Evolutionary conservation across 2,113 vertebrate genomes (phyloP).

Genomic region (Parus major): DNA sequence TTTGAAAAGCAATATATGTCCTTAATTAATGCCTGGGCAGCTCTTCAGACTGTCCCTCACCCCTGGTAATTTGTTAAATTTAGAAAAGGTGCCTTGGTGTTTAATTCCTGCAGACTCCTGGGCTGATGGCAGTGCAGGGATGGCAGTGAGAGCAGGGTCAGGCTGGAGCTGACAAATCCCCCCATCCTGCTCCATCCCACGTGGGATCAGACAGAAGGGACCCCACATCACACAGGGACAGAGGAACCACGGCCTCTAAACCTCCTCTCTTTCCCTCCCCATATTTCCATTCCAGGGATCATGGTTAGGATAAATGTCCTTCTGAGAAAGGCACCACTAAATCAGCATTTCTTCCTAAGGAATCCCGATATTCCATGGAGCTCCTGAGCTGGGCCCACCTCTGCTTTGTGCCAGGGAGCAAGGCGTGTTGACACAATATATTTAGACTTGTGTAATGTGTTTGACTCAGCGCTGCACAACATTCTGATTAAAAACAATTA

Average conservation of each 20-base stretch:
- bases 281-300: neutral
- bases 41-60: neutral
- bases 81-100: neutral
- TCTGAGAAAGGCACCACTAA: neutral
- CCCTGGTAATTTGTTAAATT: fast-evolving
- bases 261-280: neutral
- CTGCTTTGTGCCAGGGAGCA: neutral
- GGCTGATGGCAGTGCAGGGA: neutral
- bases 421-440: slow-evolving; percentile 47
- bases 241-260: neutral
- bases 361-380: neutral
- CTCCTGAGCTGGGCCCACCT: neutral
- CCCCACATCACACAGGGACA: neutral
- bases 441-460: slow-evolving; percentile 59
- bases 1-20: neutral
- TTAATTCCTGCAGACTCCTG: neutral
- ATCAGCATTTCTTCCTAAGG: neutral
- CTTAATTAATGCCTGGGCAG: neutral
- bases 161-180: neutral
- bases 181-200: neutral
- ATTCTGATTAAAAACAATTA: slow-evolving; percentile 63
- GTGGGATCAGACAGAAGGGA: fast-evolving
- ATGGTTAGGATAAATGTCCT: neutral
- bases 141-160: neutral
- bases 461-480: slow-evolving; percentile 53